These are phyloP conservation scores for Cerastis leucographa DNA, from an alignment of 2,888 invertebrate genomes.

Conservation along the genomic window DNA sequence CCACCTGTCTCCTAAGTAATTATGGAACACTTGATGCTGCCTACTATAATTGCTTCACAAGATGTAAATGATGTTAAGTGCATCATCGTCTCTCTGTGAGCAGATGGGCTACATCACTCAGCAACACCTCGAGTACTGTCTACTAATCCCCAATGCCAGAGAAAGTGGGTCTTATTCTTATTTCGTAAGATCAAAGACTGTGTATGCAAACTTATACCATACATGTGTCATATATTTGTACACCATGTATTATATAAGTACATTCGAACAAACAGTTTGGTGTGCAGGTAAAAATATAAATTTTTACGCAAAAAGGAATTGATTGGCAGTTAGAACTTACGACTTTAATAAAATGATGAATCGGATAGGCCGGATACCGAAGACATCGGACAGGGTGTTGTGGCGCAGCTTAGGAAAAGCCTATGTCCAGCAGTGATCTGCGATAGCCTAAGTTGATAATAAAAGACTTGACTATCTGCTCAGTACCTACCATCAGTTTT, in stretches of 20 bases:
- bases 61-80: constrained; percentile 16
- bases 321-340: too few relatives aligned
- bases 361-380: too few relatives aligned
- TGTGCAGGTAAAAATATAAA: background rate
- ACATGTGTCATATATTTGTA: background rate
- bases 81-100: constrained; percentile 39
- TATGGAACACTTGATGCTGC: constrained; percentile 5
- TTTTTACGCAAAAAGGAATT: background rate
- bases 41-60: constrained; percentile 26
- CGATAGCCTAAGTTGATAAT: too few relatives aligned
- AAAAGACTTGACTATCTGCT: too few relatives aligned
- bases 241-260: constrained; percentile 25
- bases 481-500: too few relatives aligned
- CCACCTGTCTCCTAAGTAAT: background rate
- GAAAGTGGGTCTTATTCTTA: constrained; percentile 69
- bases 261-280: constrained; percentile 1
- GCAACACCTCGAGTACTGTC: background rate
- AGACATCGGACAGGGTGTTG: background rate
- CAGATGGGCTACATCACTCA: constrained; percentile 53
- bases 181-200: constrained; percentile 50
- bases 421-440: background rate
- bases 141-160: constrained; percentile 62
- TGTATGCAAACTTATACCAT: constrained; percentile 14
- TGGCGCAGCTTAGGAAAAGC: background rate
- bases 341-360: background rate